Conservation (phyloP, 2,797 vertebrate species). For the Nyctibius grandis region DNA sequence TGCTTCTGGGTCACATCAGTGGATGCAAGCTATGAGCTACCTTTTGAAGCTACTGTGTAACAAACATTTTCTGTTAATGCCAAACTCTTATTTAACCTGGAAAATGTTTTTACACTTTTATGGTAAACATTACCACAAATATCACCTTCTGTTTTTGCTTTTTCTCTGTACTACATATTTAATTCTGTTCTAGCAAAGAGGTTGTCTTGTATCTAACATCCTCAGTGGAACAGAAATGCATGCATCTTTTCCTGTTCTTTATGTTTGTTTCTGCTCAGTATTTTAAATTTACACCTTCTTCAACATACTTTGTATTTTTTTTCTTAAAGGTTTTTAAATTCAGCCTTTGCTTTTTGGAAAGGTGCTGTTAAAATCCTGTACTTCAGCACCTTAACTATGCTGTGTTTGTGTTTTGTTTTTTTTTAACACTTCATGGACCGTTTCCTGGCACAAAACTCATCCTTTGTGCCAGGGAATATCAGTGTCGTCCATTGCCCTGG, state of each 20-base stretch:
- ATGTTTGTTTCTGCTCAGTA: not conserved
- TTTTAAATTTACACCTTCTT: not conserved
- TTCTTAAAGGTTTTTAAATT: not conserved
- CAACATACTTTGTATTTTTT: not conserved
- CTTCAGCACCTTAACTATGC: not conserved
- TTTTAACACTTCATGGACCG: not conserved
- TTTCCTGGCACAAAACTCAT: not conserved
- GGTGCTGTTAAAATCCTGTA: not conserved
- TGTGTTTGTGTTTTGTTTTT: not conserved
- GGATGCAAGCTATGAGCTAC: not conserved
- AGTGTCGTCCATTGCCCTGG: not conserved
- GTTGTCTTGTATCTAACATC: not conserved
- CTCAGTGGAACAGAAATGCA: not conserved
- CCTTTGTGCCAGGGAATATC: not conserved
- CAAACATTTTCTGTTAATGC: not conserved
- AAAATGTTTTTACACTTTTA: not conserved
- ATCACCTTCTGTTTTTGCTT: not conserved
- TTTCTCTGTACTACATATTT: not conserved
- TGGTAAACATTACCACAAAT: not conserved
- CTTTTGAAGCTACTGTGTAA: not conserved
- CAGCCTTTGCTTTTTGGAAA: not conserved
- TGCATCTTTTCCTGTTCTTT: not conserved
- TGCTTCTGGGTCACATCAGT: not conserved
- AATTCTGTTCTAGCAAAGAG: not conserved
- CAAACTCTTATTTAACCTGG: not conserved